phyloP scores from a whole-genome alignment of 53 echinoderm and acorn worm genomes.

The Henricia sp. region DNA sequence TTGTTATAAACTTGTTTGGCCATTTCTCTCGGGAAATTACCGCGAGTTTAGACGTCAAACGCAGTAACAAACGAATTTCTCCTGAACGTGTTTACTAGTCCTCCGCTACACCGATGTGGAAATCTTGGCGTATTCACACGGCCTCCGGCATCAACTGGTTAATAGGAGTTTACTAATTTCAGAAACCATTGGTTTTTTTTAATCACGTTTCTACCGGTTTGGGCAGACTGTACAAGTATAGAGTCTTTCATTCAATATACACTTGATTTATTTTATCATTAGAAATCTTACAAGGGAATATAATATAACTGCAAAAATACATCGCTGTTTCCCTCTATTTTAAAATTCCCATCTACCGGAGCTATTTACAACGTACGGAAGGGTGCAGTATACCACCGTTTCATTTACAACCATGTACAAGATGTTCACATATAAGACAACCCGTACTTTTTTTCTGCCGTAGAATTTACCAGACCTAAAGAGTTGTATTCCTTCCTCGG shows the following conservation, averaged over 20 bases:
- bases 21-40: no score
- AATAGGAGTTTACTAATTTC: no score
- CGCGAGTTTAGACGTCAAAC: no score
- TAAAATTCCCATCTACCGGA: slow-evolving; percentile 24
- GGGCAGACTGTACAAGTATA: slow-evolving; percentile 18
- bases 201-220: slow-evolving; percentile 6
- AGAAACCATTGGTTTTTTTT: not conserved
- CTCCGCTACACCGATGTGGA: no score
- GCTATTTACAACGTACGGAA: slow-evolving; percentile 32
- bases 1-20: no score
- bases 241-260: not conserved
- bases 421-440: slow-evolving; percentile 14
- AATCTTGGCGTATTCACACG: no score
- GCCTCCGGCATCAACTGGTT: no score
- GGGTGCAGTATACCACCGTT: not conserved
- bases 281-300: slow-evolving; percentile 30
- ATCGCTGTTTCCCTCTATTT: slow-evolving; percentile 16
- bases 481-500: not conserved
- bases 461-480: not conserved
- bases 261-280: slow-evolving; percentile 5
- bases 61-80: no score
- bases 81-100: no score
- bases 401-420: slow-evolving; percentile 56
- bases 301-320: slow-evolving; percentile 46
- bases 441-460: slow-evolving; percentile 36